Conservation (phyloP, 1,140 invertebrate genomes). For the Plodia interpunctella region DNA sequence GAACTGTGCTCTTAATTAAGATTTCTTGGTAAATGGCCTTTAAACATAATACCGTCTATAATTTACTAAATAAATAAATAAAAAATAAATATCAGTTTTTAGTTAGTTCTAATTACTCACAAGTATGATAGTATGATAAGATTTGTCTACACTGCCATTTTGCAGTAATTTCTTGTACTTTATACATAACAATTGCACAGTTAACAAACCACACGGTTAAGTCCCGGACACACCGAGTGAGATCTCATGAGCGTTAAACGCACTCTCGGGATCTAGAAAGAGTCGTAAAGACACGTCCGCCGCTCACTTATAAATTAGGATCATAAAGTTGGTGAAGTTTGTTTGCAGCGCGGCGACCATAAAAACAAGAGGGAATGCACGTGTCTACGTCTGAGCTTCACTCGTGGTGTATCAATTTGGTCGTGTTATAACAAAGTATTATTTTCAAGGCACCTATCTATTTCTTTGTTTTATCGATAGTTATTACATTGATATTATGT, state of each 20-base stretch:
- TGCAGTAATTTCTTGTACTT: no score
- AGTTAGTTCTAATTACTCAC: no score
- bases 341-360: conserved; percentile 68
- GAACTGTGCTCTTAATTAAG: background rate
- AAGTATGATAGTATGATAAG: no score
- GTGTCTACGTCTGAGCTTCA: conserved; percentile 28
- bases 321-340: conserved; percentile 76
- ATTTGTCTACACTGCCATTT: no score
- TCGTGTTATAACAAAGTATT: background rate
- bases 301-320: conserved; percentile 76
- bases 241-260: conserved; percentile 34
- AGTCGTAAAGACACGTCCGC: conserved; percentile 72
- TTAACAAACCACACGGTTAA: conserved; percentile 3
- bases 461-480: background rate
- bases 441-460: background rate
- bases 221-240: conserved; percentile 15
- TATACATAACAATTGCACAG: no score
- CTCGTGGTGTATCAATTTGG: conserved; percentile 59
- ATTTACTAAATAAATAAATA: no score
- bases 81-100: no score
- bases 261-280: conserved; percentile 63
- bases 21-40: no score
- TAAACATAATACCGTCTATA: no score
- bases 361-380: conserved; percentile 59
- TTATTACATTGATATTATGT: no score